Base-by-base conservation (phyloP, 1,140 invertebrate genomes). In the Meloidogyne exigua region DNA sequence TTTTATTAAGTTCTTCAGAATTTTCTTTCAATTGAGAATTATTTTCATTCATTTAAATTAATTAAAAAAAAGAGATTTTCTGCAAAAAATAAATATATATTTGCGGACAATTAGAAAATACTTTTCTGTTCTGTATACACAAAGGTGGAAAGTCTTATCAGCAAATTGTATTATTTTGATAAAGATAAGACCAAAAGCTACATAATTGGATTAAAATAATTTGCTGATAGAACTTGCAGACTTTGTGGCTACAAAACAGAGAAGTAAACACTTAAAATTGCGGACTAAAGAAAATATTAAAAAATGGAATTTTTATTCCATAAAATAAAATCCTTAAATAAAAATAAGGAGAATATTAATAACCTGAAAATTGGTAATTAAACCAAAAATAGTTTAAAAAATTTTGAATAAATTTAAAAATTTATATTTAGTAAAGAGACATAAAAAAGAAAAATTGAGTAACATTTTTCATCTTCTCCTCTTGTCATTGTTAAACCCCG, bases 401-500 rank as follows among this genome's bases (percentile, higher is more conserved):
- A 18, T 18, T 18, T 3, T 7, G 21, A n/a, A 15, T 57, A 18
- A n/a, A n/a, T 32, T 32, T 3, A 57, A 68, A 68, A 5, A 68
- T 9, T n/a, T 68, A 18, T 4, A 49, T 57, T 57, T 57, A n/a
- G 13, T n/a, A n/a, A 57, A n/a, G 21, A n/a, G 7, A 32, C 28
- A 7, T 3, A n/a, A 49, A n/a, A 57, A 57, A 57, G 7, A 12
- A 57, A 57, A 18, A n/a, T n/a, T 57, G 13, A 18, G 18, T 18
- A 18, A 3, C 4, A 18, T 49, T 57, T 57, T 57, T n/a, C 49
- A 57, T 57, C 13, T 57, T n/a, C 49, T 57, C n/a, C 49, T 57
- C 13, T n/a, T 57, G 49, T 57, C 49, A 75, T 68, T 9, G 21
- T 23, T 92, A 87, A 93, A 94, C 23, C 90, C 90, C 82, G 88